These are phyloP conservation scores for Drosophila subobscura DNA, from an alignment of 1,140 invertebrate genomes.

Conservation along the genomic window DNA sequence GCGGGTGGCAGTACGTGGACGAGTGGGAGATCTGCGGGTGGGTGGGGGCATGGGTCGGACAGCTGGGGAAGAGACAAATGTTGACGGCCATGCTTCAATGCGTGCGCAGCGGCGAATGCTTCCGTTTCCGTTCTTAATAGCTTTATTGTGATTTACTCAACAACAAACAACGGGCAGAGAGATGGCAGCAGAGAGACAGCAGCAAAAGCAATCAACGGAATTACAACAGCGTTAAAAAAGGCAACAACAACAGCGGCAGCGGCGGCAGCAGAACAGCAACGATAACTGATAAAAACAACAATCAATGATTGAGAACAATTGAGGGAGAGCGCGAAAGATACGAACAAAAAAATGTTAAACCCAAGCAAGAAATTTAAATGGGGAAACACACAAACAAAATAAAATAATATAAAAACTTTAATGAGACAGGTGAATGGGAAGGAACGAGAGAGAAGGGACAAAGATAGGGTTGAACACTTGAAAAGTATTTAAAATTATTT, in stretches of 20 bases:
- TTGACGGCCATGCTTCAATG: slow-evolving; percentile 76
- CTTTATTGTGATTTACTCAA: slow-evolving; percentile 82
- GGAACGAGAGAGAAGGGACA: no score
- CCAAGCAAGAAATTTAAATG: slow-evolving; percentile 31
- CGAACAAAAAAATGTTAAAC: slow-evolving; percentile 27
- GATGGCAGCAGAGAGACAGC: slow-evolving; percentile 33
- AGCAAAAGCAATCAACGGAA: slow-evolving; percentile 74
- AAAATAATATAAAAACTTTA: slow-evolving; percentile 22
- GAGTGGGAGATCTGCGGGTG: slow-evolving; percentile 7
- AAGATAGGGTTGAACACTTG: no score
- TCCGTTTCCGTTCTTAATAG: slow-evolving; percentile 83
- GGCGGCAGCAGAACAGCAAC: slow-evolving; percentile 20
- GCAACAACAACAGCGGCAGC: slow-evolving; percentile 26
- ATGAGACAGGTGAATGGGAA: slow-evolving; percentile 37
- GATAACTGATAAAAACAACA: slow-evolving; percentile 67
- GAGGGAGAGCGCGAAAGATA: slow-evolving; percentile 4
- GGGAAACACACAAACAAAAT: not conserved
- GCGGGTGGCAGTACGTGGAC: not conserved
- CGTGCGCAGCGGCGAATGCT: slow-evolving; percentile 80
- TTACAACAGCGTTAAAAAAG: slow-evolving; percentile 77
- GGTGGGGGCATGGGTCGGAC: not conserved
- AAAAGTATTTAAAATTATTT: no score
- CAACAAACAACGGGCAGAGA: slow-evolving; percentile 41
- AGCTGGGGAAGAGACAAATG: slow-evolving; percentile 36
- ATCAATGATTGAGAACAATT: slow-evolving; percentile 59